Conservation (phyloP, 2,888 invertebrate genomes). For the Synanthedon formicaeformis region DNA sequence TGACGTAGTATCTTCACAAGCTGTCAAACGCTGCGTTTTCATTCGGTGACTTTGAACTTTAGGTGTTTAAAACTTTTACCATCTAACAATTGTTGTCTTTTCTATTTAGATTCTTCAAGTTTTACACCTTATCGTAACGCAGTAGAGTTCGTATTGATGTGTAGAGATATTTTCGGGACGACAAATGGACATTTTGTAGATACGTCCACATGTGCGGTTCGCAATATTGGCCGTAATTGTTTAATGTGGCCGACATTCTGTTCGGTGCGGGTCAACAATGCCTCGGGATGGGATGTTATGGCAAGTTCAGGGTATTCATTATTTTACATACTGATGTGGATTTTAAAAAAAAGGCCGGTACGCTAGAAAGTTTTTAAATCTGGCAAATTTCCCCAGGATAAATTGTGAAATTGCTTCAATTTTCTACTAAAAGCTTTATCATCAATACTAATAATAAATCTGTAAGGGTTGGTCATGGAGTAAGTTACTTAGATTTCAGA, state of each 20-base stretch:
- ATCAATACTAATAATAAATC: too few relatives aligned
- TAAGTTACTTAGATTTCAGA: too few relatives aligned
- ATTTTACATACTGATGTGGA: too few relatives aligned
- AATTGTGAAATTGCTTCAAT: too few relatives aligned
- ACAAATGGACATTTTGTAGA: slow-evolving; percentile 3
- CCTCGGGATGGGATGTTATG: background rate
- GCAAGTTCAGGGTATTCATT: background rate
- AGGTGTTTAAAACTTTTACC: slow-evolving; percentile 21
- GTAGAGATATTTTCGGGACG: slow-evolving; percentile 2
- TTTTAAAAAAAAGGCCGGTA: too few relatives aligned
- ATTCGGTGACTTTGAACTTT: slow-evolving; percentile 57
- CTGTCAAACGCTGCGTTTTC: slow-evolving; percentile 11
- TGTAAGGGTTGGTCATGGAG: too few relatives aligned
- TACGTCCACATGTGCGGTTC: slow-evolving; percentile 12
- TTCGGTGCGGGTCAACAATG: slow-evolving; percentile 18
- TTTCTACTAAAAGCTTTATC: too few relatives aligned
- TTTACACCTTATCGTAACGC: slow-evolving; percentile 1
- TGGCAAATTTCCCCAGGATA: too few relatives aligned
- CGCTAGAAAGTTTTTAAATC: too few relatives aligned
- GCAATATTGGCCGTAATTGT: slow-evolving; percentile 55
- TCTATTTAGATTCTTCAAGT: background rate
- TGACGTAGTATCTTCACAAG: background rate
- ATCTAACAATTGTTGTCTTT: slow-evolving; percentile 5
- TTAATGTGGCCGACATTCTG: slow-evolving; percentile 34
- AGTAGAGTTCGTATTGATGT: slow-evolving; percentile 10